A percentile compares a stretch with the other conserved stretches of the same genome.
These are phyloP conservation scores for Peribatodes rhomboidaria DNA, from an alignment of 2,888 invertebrate species.

Conservation along the genomic window DNA sequence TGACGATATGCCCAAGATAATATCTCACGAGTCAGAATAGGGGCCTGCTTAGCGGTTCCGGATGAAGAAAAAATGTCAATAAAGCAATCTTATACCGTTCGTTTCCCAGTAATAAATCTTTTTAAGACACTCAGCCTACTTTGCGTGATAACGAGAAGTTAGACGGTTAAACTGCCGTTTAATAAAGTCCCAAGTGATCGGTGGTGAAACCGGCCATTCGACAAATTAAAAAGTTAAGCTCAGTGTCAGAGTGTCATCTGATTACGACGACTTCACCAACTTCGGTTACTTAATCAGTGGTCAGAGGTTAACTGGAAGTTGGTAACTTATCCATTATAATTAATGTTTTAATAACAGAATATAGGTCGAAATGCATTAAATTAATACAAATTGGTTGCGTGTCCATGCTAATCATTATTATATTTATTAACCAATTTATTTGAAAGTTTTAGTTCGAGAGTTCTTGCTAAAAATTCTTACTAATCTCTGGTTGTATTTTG, in stretches of 20 bases:
- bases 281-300: conserved; percentile 24
- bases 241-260: conserved; percentile 6
- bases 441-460: conserved; percentile 32
- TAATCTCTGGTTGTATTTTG: not conserved
- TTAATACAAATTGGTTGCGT: conserved; percentile 40
- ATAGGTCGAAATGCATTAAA: conserved; percentile 35
- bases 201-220: conserved; percentile 15
- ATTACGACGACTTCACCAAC: conserved; percentile 17
- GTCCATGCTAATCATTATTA: conserved; percentile 35
- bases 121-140: conserved; percentile 12
- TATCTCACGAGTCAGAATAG: too few relatives aligned
- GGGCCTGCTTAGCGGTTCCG: too few relatives aligned
- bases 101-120: conserved; percentile 4
- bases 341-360: conserved; percentile 36
- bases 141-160: conserved; percentile 15
- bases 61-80: too few relatives aligned
- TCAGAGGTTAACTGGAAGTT: conserved; percentile 19
- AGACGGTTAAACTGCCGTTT: conserved; percentile 19
- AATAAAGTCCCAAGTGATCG: conserved; percentile 3
- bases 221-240: conserved; percentile 13
- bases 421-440: conserved; percentile 39
- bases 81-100: not conserved
- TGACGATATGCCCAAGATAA: too few relatives aligned
- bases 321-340: conserved; percentile 27
- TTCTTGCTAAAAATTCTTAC: not conserved